Conservation (phyloP, 2,888 invertebrate genomes). For the Torymus texanus region DNA sequence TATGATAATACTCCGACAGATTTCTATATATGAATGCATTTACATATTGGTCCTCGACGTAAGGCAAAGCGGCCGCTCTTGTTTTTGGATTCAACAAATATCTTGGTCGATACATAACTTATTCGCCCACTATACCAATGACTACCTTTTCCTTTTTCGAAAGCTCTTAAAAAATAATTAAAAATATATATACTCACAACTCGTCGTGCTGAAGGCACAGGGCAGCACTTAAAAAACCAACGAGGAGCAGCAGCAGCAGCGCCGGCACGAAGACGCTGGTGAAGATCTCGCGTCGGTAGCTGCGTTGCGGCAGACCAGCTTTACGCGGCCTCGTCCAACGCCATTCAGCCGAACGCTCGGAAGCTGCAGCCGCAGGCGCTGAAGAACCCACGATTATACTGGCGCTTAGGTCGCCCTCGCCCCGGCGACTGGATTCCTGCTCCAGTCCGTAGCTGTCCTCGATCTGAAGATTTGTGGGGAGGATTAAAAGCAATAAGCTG, state of each 20-base stretch:
- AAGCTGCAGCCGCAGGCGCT: constrained; percentile 70
- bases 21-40: too few relatives aligned
- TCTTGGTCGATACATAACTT: too few relatives aligned
- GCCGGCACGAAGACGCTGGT: constrained; percentile 84
- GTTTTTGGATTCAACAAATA: too few relatives aligned
- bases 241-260: constrained; percentile 81
- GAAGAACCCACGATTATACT: constrained; percentile 61
- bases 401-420: constrained; percentile 65
- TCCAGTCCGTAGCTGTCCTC: constrained; percentile 66
- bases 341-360: constrained; percentile 69
- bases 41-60: too few relatives aligned
- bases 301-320: constrained; percentile 80
- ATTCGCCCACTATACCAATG: too few relatives aligned
- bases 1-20: too few relatives aligned
- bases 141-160: background rate
- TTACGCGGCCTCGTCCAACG: constrained; percentile 81
- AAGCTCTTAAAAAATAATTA: background rate
- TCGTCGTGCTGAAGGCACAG: constrained; percentile 87
- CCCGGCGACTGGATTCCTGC: constrained; percentile 68
- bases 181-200: constrained; percentile 79
- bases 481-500: too few relatives aligned
- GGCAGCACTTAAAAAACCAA: constrained; percentile 82
- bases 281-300: constrained; percentile 82
- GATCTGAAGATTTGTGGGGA: constrained; percentile 59
- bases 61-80: too few relatives aligned